Evolutionary conservation across 2,113 vertebrate genomes (phyloP).

Genomic region (Cyanoliseus patagonus): DNA sequence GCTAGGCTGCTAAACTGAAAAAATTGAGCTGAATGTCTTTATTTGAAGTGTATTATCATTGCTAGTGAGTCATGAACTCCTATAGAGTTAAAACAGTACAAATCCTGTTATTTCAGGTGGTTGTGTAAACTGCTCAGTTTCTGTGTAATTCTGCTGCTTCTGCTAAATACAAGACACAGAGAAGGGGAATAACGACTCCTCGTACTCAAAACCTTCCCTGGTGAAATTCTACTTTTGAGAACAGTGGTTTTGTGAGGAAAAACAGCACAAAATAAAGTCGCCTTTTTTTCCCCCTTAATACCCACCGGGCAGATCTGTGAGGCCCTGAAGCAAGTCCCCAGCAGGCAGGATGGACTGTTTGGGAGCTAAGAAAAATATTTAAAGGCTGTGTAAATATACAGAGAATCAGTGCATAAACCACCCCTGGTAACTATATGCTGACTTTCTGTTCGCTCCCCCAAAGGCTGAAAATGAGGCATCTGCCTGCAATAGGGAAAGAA

Average conservation of each 20-base stretch:
- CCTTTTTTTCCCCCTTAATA: neutral
- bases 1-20: neutral
- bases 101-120: conserved; percentile 59
- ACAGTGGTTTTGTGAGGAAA: neutral
- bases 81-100: conserved; percentile 29
- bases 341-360: conserved; percentile 43
- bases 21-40: neutral
- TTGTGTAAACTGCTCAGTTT: neutral
- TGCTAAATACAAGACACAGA: neutral
- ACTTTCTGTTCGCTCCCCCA: neutral
- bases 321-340: neutral
- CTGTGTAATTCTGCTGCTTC: neutral
- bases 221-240: neutral
- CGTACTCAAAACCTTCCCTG: neutral
- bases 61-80: conserved; percentile 23
- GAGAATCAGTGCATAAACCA: neutral
- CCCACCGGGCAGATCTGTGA: neutral
- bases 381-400: conserved; percentile 24
- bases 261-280: neutral
- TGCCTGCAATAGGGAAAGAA: neutral
- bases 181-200: neutral
- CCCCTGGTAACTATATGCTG: neutral
- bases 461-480: neutral
- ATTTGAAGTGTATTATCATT: conserved; percentile 53
- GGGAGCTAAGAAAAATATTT: conserved; percentile 59